These are phyloP conservation scores for Nebria salina DNA, from an alignment of 2,888 invertebrate species.

Conservation along the genomic window DNA sequence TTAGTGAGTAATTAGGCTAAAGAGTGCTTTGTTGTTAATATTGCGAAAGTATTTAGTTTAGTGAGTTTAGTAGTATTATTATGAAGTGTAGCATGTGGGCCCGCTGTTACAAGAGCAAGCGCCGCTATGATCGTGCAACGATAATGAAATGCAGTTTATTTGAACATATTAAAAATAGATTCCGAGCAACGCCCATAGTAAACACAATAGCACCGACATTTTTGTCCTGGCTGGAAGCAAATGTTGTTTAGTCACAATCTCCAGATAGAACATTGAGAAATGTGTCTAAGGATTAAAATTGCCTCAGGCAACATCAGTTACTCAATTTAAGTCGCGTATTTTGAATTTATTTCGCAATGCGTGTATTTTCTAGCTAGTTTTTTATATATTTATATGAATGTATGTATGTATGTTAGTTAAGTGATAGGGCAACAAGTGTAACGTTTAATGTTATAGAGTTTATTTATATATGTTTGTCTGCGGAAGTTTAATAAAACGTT, in stretches of 20 bases:
- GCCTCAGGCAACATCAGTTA: too few species aligned
- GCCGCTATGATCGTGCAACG: neutral
- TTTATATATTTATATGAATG: too few species aligned
- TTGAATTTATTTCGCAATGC: too few species aligned
- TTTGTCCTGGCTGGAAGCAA: too few species aligned
- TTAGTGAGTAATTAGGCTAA: neutral
- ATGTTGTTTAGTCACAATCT: too few species aligned
- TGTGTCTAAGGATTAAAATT: too few species aligned
- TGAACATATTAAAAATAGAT: neutral
- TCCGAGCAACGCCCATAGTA: slow-evolving; percentile 1
- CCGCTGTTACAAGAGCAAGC: neutral
- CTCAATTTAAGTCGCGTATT: too few species aligned
- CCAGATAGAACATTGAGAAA: too few species aligned
- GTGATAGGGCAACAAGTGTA: neutral
- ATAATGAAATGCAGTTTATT: neutral
- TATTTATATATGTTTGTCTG: neutral
- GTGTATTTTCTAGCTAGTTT: too few species aligned
- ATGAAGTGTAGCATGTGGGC: neutral
- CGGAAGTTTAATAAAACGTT: neutral
- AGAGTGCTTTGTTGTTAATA: neutral
- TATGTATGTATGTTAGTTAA: neutral
- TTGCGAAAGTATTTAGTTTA: neutral
- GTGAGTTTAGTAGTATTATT: neutral
- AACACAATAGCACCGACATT: neutral
- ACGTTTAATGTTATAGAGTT: neutral